Base-by-base conservation (phyloP, 92 coral and sea anemone genomes). In the Bergia puertoricense region DNA sequence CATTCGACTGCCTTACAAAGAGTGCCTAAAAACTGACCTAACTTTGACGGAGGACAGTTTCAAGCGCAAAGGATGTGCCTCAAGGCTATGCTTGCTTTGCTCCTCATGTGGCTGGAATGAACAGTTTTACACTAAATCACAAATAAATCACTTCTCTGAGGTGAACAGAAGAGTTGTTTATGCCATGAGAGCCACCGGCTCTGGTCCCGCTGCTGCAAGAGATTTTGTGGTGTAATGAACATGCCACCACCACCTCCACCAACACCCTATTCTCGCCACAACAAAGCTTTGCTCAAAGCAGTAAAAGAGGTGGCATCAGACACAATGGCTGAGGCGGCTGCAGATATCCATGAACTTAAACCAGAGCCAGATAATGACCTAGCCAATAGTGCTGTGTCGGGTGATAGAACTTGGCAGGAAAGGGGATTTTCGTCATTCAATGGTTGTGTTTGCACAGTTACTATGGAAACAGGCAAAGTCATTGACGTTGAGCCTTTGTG, bases 381-480 rank as follows among this genome's bases (percentile, higher is more conserved):
- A 43, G 89, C 81, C 23, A 74, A 85, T 10, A 86, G 90, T 79
- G 87, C 83, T 36, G 82, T 90, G 6, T 90, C 89, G 2, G 46
- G 76, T 85, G 81, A 90, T 89, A 89, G 92, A 16, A 85, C 92
- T 0, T 89, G 91, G 91, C 91, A 89, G 48, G 80, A 68, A 74
- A 36, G 90, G 40, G 90, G 90, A 13, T 88, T 88, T 76, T 88
- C 81, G 0, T 88, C 91, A 6, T 1, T 81, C 4, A 81, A 89
- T 81, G 91, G 90, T 20, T 88, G 90, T 80, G 90, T 88, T 1
- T 57, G 78, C 5, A 45, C 77, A 6, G 56, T 88, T 10, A 67
- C 57, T 5, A 89, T 72, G 73, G 90, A 81, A 67, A 80, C 90
- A 9, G 90, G 86, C 36, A 72, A 82, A 82, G 18, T 85, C 11